A percentile compares a stretch with the other conserved stretches of the same genome.
Evolutionary conservation across 2,888 invertebrate genomes (phyloP).

Genomic region (Epinotia nisella): DNA sequence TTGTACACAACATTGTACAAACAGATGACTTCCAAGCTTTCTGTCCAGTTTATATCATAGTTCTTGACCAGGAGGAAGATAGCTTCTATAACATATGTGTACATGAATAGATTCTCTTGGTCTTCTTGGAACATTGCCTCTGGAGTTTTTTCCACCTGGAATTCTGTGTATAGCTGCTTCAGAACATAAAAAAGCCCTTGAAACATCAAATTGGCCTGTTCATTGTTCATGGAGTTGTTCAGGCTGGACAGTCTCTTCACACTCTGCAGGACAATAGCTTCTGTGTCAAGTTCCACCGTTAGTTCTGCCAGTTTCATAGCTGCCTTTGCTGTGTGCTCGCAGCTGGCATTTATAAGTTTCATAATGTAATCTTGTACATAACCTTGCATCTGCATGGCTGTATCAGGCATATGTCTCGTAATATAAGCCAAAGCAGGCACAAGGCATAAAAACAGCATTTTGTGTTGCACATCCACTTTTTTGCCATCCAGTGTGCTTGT

Average conservation of each 20-base stretch:
- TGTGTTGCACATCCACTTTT: constrained; percentile 81
- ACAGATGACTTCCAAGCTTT: constrained; percentile 90
- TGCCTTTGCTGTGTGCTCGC: constrained; percentile 86
- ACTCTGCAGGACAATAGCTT: constrained; percentile 77
- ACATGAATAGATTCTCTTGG: constrained; percentile 73
- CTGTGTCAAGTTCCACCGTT: constrained; percentile 72
- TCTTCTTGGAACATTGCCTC: constrained; percentile 58
- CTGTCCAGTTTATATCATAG: constrained; percentile 90
- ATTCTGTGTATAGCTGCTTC: constrained; percentile 72
- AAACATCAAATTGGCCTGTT: constrained; percentile 86
- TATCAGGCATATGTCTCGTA: constrained; percentile 51
- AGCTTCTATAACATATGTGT: constrained; percentile 88
- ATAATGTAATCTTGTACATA: constrained; percentile 85
- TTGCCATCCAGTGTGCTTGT: constrained; percentile 53
- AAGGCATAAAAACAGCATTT: constrained; percentile 86
- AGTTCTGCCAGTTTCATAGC: constrained; percentile 85
- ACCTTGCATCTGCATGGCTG: constrained; percentile 12
- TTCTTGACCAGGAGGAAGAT: constrained; percentile 87
- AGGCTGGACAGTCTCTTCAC: constrained; percentile 84
- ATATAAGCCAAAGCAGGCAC: constrained; percentile 84
- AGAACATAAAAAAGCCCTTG: constrained; percentile 86
- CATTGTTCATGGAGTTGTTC: constrained; percentile 84
- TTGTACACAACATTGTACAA: constrained; percentile 77
- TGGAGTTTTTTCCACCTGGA: constrained; percentile 52
- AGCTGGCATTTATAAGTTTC: constrained; percentile 86